Conservation (phyloP, 1,140 invertebrate genomes). For the Chlorops oryzae region DNA sequence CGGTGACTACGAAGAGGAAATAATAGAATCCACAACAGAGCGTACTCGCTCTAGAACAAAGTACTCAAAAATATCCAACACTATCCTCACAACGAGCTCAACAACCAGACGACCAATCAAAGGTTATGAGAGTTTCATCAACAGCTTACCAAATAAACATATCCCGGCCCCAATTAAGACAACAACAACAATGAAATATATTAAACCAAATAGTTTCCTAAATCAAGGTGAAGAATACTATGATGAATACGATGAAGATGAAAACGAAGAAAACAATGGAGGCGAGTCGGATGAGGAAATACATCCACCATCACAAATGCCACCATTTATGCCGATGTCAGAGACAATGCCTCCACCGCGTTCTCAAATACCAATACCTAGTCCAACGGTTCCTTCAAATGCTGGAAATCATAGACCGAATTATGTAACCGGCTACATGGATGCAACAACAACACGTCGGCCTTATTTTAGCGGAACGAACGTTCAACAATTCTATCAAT, state of each 20-base stretch:
- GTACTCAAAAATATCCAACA: too few species aligned
- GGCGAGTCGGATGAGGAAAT: conserved; percentile 51
- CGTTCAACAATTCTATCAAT: conserved; percentile 16
- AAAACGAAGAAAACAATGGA: conserved; percentile 52
- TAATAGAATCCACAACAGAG: conserved; percentile 9
- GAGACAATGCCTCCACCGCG: conserved; percentile 49
- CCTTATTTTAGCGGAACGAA: conserved; percentile 28
- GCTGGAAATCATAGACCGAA: conserved; percentile 9
- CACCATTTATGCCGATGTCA: conserved; percentile 56
- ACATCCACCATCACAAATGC: conserved; percentile 50
- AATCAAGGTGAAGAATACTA: conserved; percentile 31
- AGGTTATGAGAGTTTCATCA: conserved; percentile 37
- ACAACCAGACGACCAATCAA: conserved; percentile 21
- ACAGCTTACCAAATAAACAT: conserved; percentile 33
- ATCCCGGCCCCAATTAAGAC: conserved; percentile 20
- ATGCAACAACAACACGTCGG: conserved; percentile 37
- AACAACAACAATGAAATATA: conserved; percentile 13
- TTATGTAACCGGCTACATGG: conserved; percentile 30
- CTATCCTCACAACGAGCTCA: conserved; percentile 4
- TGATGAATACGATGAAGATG: conserved; percentile 49
- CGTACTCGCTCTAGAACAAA: background rate
- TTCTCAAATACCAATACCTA: conserved; percentile 25
- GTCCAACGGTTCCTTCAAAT: conserved; percentile 1
- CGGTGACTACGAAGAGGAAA: conserved; percentile 7
- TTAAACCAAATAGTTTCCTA: conserved; percentile 5